Evolutionary conservation across 1,140 invertebrate genomes (phyloP).

Genomic region (Drosophila carrolli): DNA sequence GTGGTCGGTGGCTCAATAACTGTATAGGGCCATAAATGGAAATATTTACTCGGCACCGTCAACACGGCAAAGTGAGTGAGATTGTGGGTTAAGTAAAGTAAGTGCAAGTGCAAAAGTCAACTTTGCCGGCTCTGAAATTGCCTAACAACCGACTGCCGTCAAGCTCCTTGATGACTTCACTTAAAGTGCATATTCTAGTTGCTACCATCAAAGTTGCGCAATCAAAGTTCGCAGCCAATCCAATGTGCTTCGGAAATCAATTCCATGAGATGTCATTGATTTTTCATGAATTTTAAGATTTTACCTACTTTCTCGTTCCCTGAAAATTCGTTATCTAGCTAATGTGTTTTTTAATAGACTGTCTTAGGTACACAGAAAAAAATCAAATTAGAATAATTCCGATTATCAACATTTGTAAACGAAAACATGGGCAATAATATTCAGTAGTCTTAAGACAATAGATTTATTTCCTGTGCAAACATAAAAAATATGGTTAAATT

Average conservation of each 20-base stretch:
- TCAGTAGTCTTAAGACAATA: no score
- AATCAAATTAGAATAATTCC: not conserved
- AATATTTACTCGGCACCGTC: slow-evolving; percentile 72
- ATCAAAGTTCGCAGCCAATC: slow-evolving; percentile 13
- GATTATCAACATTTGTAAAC: no score
- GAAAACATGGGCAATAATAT: no score
- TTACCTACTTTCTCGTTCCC: not conserved
- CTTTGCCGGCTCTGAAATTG: slow-evolving; percentile 47
- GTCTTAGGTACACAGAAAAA: not conserved
- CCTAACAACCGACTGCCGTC: slow-evolving; percentile 32
- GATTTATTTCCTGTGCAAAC: no score
- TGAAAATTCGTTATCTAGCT: slow-evolving; percentile 17
- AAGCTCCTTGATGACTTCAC: slow-evolving; percentile 50
- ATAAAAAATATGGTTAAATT: no score
- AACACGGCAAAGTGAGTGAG: slow-evolving; percentile 42
- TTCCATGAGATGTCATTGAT: slow-evolving; percentile 21
- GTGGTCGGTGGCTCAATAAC: slow-evolving; percentile 74
- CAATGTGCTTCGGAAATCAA: slow-evolving; percentile 10
- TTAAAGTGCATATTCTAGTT: slow-evolving; percentile 36
- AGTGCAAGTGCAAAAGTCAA: slow-evolving; percentile 53
- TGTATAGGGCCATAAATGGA: slow-evolving; percentile 71
- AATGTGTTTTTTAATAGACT: slow-evolving; percentile 46
- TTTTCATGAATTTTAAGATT: slow-evolving; percentile 31
- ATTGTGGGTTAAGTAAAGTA: slow-evolving; percentile 3
- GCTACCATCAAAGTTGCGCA: slow-evolving; percentile 12